phyloP scores from a whole-genome alignment of 2,888 invertebrate genomes.

The Flabesymbios commensalis region DNA sequence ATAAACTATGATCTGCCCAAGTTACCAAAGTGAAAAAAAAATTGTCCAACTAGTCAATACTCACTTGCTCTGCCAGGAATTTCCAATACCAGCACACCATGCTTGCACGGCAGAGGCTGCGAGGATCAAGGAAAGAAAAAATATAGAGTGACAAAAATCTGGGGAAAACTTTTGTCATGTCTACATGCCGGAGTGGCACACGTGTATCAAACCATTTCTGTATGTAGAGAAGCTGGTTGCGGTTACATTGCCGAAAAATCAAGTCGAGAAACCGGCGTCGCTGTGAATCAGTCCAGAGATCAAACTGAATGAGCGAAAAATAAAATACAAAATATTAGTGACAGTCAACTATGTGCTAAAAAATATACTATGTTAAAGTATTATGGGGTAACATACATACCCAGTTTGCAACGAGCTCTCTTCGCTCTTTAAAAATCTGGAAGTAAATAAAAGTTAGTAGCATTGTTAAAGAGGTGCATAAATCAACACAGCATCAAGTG shows the following conservation, averaged over 20 bases:
- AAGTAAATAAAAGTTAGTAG: slow-evolving; percentile 21
- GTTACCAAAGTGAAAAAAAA: too few species aligned
- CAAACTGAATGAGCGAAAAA: slow-evolving; percentile 48
- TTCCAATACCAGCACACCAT: slow-evolving; percentile 60
- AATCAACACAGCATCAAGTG: too few species aligned
- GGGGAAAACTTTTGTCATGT: slow-evolving; percentile 44
- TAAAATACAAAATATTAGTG: neutral
- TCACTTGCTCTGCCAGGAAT: slow-evolving; percentile 57
- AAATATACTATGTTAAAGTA: slow-evolving; percentile 1
- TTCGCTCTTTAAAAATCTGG: slow-evolving; percentile 57
- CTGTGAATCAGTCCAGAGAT: slow-evolving; percentile 59
- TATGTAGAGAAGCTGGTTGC: slow-evolving; percentile 52
- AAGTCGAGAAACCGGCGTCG: slow-evolving; percentile 52
- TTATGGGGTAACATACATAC: slow-evolving; percentile 40
- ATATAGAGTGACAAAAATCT: slow-evolving; percentile 55
- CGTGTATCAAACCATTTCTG: slow-evolving; percentile 53
- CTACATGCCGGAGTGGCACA: slow-evolving; percentile 18
- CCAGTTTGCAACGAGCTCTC: slow-evolving; percentile 57
- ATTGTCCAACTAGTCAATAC: too few species aligned
- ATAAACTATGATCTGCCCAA: too few species aligned
- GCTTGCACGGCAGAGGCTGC: slow-evolving; percentile 52
- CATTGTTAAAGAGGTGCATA: neutral
- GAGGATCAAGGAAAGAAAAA: slow-evolving; percentile 58
- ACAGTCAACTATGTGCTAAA: neutral
- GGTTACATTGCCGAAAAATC: slow-evolving; percentile 50